phyloP scores from a whole-genome alignment of 2,113 vertebrate species.

The Petaurus breviceps region DNA sequence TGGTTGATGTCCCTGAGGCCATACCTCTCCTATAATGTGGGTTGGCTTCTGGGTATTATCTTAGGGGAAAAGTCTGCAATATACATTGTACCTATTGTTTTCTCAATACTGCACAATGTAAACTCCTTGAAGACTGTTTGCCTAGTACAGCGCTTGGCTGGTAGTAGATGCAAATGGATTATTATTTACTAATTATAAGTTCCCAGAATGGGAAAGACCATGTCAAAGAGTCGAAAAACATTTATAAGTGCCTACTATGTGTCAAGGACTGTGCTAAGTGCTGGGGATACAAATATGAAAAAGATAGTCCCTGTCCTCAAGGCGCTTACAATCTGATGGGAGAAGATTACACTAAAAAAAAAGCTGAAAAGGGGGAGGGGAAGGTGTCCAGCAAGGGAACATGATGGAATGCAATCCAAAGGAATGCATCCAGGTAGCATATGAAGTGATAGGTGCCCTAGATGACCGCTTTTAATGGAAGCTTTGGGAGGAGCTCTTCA shows the following conservation, averaged over 20 bases:
- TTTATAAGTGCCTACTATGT: background rate
- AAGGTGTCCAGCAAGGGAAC: background rate
- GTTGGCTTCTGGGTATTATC: background rate
- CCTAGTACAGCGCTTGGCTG: background rate
- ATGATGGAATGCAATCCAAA: background rate
- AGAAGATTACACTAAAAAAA: background rate
- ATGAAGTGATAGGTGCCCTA: background rate
- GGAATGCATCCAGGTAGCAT: background rate
- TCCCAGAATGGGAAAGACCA: background rate
- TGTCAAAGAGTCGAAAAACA: background rate
- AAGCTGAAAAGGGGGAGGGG: background rate
- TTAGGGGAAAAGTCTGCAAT: background rate
- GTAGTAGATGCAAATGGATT: background rate
- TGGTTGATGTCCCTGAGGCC: background rate
- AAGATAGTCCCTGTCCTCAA: background rate
- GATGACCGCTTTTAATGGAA: background rate
- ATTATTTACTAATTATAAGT: background rate
- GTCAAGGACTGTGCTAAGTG: background rate
- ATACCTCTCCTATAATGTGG: background rate
- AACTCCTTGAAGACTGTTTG: background rate
- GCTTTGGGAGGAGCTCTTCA: background rate
- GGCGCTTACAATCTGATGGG: background rate
- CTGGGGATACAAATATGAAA: background rate
- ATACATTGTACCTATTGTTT: background rate
- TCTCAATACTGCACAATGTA: background rate